Percentiles rank a stretch among this genome's conserved stretches.
phyloP scores from a whole-genome alignment of 2,888 invertebrate species.

The Andrena trimmerana region DNA sequence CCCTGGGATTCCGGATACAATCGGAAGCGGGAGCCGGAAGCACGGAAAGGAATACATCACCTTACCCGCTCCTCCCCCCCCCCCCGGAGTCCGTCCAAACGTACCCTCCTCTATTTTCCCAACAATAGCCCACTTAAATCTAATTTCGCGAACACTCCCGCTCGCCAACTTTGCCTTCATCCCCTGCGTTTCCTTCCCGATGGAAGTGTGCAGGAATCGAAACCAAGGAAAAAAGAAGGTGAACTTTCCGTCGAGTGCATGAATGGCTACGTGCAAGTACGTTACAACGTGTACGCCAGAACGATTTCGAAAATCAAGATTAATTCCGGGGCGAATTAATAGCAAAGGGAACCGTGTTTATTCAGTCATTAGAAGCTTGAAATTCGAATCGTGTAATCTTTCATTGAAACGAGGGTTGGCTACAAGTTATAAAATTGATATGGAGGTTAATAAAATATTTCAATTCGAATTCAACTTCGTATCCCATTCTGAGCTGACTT shows the following conservation, averaged over 20 bases:
- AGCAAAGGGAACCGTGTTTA: background rate
- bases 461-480: background rate
- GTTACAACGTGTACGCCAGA: slow-evolving; percentile 1
- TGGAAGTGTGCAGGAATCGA: slow-evolving; percentile 32
- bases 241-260: slow-evolving; percentile 17
- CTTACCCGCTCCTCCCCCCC: slow-evolving; percentile 3
- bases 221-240: slow-evolving; percentile 23
- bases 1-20: slow-evolving; percentile 49
- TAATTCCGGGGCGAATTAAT: background rate
- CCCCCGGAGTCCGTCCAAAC: slow-evolving; percentile 47
- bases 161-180: slow-evolving; percentile 52
- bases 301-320: slow-evolving; percentile 15
- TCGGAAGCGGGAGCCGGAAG: slow-evolving; percentile 59
- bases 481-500: background rate
- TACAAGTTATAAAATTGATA: background rate
- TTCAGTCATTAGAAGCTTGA: background rate
- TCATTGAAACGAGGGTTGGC: background rate
- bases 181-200: slow-evolving; percentile 43
- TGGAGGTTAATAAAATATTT: background rate
- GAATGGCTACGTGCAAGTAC: background rate
- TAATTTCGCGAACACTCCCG: slow-evolving; percentile 74
- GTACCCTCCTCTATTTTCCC: slow-evolving; percentile 63
- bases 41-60: slow-evolving; percentile 65
- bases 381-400: background rate
- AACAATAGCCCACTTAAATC: slow-evolving; percentile 78